Conservation (phyloP, 2,888 invertebrate species). For the Hydrotaea cyrtoneurina region DNA sequence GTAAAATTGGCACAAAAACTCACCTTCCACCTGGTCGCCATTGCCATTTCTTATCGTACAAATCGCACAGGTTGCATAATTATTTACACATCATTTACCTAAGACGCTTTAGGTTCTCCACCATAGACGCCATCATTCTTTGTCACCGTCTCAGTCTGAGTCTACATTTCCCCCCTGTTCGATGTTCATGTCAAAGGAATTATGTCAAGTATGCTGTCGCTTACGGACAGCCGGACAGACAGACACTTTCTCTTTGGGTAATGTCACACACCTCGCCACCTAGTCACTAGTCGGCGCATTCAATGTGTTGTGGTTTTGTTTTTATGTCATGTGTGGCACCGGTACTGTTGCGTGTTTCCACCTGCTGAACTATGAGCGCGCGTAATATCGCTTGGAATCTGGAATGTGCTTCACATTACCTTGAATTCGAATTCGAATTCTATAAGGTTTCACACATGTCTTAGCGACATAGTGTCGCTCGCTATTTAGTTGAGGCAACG, state of each 20-base stretch:
- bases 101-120: background rate
- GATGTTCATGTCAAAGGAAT: constrained; percentile 16
- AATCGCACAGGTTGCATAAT: constrained; percentile 13
- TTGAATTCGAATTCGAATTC: constrained; percentile 54
- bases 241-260: background rate
- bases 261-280: constrained; percentile 5
- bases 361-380: background rate
- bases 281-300: background rate
- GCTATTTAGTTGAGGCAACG: background rate
- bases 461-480: constrained; percentile 1
- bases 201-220: constrained; percentile 30
- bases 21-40: constrained; percentile 6
- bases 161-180: background rate
- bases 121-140: background rate
- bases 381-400: background rate
- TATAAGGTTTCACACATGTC: constrained; percentile 59
- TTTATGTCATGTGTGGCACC: constrained; percentile 1
- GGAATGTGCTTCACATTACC: constrained; percentile 47
- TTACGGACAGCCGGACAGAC: background rate
- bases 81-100: constrained; percentile 23
- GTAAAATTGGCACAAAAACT: background rate
- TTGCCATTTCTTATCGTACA: background rate
- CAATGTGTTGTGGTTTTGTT: background rate
- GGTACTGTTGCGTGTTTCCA: constrained; percentile 14
- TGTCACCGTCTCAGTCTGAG: too few species aligned